These are phyloP conservation scores for Timema cristinae DNA, from an alignment of 2,888 invertebrate species.

Conservation along the genomic window DNA sequence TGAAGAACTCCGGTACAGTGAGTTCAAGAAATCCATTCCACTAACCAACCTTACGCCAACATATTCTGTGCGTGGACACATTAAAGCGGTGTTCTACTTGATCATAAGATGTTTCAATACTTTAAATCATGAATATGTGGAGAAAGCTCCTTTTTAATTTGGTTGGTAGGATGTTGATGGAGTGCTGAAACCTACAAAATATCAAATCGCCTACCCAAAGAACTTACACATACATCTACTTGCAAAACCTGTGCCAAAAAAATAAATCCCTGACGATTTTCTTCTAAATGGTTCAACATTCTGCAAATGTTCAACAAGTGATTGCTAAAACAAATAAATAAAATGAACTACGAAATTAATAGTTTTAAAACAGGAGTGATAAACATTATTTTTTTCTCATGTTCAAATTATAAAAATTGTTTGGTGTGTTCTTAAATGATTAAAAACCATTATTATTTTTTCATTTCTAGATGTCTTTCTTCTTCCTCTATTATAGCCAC, in stretches of 20 bases:
- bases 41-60: background rate
- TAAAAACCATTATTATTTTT: too few relatives aligned
- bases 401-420: too few relatives aligned
- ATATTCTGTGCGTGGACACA: too few relatives aligned
- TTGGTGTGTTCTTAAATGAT: too few relatives aligned
- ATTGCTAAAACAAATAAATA: background rate
- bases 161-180: background rate
- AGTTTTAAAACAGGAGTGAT: too few relatives aligned
- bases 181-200: background rate
- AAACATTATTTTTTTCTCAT: too few relatives aligned
- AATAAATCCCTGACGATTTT: background rate
- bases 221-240: background rate
- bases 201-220: background rate
- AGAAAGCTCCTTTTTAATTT: background rate
- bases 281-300: background rate
- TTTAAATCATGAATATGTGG: background rate
- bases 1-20: background rate
- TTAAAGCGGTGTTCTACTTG: background rate
- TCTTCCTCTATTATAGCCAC: background rate
- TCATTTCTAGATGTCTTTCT: too few relatives aligned
- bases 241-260: constrained; percentile 3
- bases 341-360: background rate
- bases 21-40: background rate
- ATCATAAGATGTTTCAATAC: background rate
- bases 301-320: background rate